Evolutionary conservation across 2,797 vertebrate genomes (phyloP), one percentile per base, ranked within the genome.

Genomic region (Pipistrellus nathusii): DNA sequence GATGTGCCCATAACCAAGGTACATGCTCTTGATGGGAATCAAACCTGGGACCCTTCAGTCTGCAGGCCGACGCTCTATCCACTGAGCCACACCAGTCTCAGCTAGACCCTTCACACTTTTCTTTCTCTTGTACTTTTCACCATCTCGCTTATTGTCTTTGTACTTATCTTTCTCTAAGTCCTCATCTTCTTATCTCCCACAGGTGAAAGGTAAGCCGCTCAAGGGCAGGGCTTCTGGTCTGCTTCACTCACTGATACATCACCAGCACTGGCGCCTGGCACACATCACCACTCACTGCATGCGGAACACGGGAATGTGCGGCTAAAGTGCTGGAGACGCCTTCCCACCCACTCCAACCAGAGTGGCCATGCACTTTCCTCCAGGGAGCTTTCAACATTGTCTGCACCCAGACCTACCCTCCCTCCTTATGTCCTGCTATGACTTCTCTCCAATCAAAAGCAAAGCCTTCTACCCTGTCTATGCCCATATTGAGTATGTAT

Each of bases 401-500:
- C 13, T 57, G 1, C 2, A 30, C 41, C 8, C 25, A 8, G 41
- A 13, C 3, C 5, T 6, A 7, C 27, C 2, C 8, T 38, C 8
- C 18, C 3, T 80, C 3, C 59, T 35, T 25, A 4, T 7, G 13
- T 62, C 35, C 8, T 35, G 4, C 71, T 80, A 27, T 6, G 77
- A 30, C 8, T 75, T 78, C 51, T 82, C 32, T 66, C 13, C 23
- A 20, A 12, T 57, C 8, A 27, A 51, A 87, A 80, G 11, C 6
- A 27, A 57, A 35, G 14, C 14, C 0, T 1, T 71, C 17, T 53
- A 15, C 17, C 27, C 32, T 82, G 51, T 5, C 17, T 38, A 46
- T 30, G 23, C 46, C 32, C 15, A 72, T 23, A 14, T 15, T 77
- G 46, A 78, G 12, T 32, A 14, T 64, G 13, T n/a, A 35, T 44